phyloP scores from a whole-genome alignment of 2,113 vertebrate species.

The Antennarius striatus region DNA sequence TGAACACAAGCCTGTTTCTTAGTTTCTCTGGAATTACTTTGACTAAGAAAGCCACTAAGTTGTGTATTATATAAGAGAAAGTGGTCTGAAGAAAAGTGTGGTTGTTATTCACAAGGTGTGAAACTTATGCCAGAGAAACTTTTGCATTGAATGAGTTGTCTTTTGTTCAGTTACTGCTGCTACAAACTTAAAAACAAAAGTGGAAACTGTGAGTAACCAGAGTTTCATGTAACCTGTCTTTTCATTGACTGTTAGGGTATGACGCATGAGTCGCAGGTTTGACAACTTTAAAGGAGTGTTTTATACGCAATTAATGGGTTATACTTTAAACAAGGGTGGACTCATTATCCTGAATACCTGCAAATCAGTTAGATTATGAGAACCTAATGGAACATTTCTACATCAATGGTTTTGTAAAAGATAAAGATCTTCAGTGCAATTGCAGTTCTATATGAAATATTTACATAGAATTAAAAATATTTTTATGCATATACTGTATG shows the following conservation, averaged over 20 bases:
- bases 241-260: background rate
- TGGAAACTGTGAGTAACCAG: slow-evolving; percentile 40
- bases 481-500: too few relatives aligned
- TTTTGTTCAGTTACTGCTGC: slow-evolving; percentile 4
- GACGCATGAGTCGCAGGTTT: background rate
- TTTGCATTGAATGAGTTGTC: slow-evolving; percentile 10
- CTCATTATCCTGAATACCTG: background rate
- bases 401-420: too few relatives aligned
- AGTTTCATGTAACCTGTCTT: background rate
- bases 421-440: too few relatives aligned
- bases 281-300: background rate
- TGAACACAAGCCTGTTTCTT: background rate
- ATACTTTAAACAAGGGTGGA: background rate
- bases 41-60: background rate
- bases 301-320: background rate
- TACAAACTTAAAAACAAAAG: slow-evolving; percentile 7
- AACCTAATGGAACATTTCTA: background rate
- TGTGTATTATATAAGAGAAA: slow-evolving; percentile 1
- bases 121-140: slow-evolving; percentile 14
- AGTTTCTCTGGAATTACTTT: background rate
- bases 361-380: background rate
- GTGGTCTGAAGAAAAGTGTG: background rate
- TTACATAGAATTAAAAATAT: too few relatives aligned
- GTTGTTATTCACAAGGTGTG: background rate
- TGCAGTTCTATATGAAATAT: too few relatives aligned